Percentiles rank a stretch among this genome's conserved stretches.
Conservation (phyloP, 2,888 invertebrate species). For the Bimastos eiseni region DNA sequence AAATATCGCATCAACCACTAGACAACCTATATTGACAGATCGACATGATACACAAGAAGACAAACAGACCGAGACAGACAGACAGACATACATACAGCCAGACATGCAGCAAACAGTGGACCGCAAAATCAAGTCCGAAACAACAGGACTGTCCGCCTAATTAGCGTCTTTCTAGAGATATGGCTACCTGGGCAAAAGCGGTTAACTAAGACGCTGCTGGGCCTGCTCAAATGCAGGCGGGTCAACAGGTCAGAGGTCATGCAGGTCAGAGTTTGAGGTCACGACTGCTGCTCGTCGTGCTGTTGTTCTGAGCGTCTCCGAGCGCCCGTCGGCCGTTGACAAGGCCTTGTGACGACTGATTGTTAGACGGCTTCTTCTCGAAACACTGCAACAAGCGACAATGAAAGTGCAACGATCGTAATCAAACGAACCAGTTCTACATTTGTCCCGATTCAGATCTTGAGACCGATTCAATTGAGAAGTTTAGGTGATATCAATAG, state of each 20-base stretch:
- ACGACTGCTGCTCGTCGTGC: conserved; percentile 20
- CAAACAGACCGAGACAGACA: no score
- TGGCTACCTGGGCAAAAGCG: conserved; percentile 21
- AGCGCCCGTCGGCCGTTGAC: conserved; percentile 26
- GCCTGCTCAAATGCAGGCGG: neutral
- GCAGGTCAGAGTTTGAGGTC: conserved; percentile 31
- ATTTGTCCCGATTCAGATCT: no score
- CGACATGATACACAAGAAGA: no score
- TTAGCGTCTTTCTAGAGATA: neutral
- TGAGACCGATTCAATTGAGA: no score
- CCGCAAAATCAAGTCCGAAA: neutral
- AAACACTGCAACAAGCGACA: conserved; percentile 20
- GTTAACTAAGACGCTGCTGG: neutral
- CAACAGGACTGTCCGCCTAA: neutral
- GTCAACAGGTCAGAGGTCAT: conserved; percentile 8
- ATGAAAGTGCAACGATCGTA: neutral
- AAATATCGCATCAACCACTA: neutral
- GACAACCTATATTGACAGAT: neutral
- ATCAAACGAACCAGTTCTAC: neutral
- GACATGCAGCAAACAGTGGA: neutral
- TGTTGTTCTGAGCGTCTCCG: neutral
- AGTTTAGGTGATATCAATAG: no score
- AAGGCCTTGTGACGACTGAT: conserved; percentile 19
- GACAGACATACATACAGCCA: neutral
- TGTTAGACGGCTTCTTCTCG: neutral